phyloP scores from a whole-genome alignment of 2,888 invertebrate genomes.

The Agrilus mali region DNA sequence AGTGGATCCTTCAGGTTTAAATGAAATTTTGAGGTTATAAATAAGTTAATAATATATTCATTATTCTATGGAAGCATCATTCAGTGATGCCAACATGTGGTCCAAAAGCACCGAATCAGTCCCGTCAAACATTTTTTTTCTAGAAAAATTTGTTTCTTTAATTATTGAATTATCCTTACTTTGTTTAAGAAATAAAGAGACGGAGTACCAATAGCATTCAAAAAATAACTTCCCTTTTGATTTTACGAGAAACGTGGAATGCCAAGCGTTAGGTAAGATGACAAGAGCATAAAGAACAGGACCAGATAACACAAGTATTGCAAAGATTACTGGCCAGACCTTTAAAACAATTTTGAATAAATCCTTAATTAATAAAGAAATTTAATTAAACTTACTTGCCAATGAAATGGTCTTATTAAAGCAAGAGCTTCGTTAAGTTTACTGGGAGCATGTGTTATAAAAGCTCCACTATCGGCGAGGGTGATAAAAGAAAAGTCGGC shows the following conservation, averaged over 20 bases:
- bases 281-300: slow-evolving; percentile 58
- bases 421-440: slow-evolving; percentile 61
- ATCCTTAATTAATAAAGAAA: background rate
- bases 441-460: slow-evolving; percentile 61
- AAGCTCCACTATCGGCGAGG: slow-evolving; percentile 63
- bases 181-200: slow-evolving; percentile 57
- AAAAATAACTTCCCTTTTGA: slow-evolving; percentile 34
- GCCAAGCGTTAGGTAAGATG: slow-evolving; percentile 47
- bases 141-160: too few species aligned
- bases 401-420: slow-evolving; percentile 58
- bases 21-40: too few species aligned
- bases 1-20: too few species aligned
- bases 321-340: slow-evolving; percentile 61
- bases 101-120: too few species aligned
- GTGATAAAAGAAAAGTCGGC: slow-evolving; percentile 68
- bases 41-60: too few species aligned
- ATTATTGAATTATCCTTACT: slow-evolving; percentile 33
- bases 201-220: slow-evolving; percentile 62
- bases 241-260: slow-evolving; percentile 28
- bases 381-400: slow-evolving; percentile 39
- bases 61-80: too few species aligned
- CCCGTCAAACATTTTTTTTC: too few species aligned
- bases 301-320: slow-evolving; percentile 52
- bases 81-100: too few species aligned
- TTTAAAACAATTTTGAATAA: slow-evolving; percentile 18